Base-by-base conservation (phyloP, 2,888 invertebrate genomes). In the Linnaemya tessellans region DNA sequence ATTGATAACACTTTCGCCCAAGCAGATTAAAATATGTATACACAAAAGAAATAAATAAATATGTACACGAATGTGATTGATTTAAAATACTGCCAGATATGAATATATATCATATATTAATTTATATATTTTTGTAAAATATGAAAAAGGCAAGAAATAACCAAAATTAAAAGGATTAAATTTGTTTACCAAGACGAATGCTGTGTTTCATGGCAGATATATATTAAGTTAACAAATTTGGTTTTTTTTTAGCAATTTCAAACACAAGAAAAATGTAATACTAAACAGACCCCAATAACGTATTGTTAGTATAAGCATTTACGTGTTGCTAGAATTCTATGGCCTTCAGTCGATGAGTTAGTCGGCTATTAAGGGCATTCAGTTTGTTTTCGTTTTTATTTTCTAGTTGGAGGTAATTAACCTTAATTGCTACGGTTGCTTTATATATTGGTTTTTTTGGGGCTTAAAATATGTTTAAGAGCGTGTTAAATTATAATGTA, bases 1-100 rank as follows among this genome's bases (percentile, higher is more conserved):
- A 54, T 43, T 70, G 43, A 70, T 70, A 70, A 79, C 79, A 79
- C 70, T 79, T 62, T 79, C 51, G 43, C 9, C 20, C 10, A 41
- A 41, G 30, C 8, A 54, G 68, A 38, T 54, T 38, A 46, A 65
- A 35, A 65, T n/a, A 65, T 5, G n/a, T 20, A 56, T 15, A 41
- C 11, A 22, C n/a, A 38, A 25, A 13, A n/a, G 9, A 35, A 67
- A 35, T 13, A 49, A 62, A 51, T 43, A 35, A 15, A n/a, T n/a
- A n/a, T n/a, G n/a, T n/a, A n/a, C n/a, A 15, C 13, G 38, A 25
- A 46, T 20, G 10, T 56, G 22, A 58, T 67, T 41, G 58, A 60
- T 65, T 77, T 65, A 64, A 35, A 74, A 74, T 35, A 62, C 8
- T 35, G 10, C 38, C 38, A 7, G 10, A 60, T 35, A 38, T 18